These are phyloP conservation scores for Heliocidaris tuberculata DNA, from an alignment of 35 echinoderm and acorn worm genomes.

Conservation along the genomic window DNA sequence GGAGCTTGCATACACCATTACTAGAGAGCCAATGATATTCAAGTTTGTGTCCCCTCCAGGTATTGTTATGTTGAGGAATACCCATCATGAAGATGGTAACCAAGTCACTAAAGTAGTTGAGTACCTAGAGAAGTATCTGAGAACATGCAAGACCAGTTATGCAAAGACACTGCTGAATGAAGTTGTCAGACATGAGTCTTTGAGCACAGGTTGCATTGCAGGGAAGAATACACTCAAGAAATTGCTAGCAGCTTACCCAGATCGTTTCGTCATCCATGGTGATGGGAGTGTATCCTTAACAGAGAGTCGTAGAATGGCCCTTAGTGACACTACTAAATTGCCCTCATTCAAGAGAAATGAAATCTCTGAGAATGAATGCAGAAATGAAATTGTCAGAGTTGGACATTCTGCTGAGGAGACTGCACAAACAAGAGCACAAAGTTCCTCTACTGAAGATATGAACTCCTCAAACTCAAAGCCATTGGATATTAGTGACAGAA, in stretches of 20 bases:
- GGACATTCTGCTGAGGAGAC: background rate
- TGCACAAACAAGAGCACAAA: background rate
- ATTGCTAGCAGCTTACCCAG: background rate
- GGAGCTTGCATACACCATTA: background rate
- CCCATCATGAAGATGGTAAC: background rate
- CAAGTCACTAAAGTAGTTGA: background rate
- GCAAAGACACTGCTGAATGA: background rate
- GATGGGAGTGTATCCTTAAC: background rate
- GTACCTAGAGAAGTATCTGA: background rate
- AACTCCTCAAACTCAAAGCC: background rate
- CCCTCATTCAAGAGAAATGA: background rate
- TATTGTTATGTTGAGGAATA: background rate
- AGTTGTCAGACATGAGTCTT: constrained; percentile 9
- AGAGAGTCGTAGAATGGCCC: background rate
- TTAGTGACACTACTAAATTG: background rate
- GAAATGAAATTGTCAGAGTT: background rate
- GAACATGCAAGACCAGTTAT: background rate
- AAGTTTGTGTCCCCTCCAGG: background rate
- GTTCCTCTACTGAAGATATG: background rate
- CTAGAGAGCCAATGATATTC: background rate
- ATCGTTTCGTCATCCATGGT: background rate
- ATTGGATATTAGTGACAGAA: background rate
- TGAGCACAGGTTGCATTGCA: background rate
- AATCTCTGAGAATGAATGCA: background rate
- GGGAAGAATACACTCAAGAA: background rate